phyloP scores from a whole-genome alignment of 1,140 invertebrate species.

The Caenorhabditis brenneri region DNA sequence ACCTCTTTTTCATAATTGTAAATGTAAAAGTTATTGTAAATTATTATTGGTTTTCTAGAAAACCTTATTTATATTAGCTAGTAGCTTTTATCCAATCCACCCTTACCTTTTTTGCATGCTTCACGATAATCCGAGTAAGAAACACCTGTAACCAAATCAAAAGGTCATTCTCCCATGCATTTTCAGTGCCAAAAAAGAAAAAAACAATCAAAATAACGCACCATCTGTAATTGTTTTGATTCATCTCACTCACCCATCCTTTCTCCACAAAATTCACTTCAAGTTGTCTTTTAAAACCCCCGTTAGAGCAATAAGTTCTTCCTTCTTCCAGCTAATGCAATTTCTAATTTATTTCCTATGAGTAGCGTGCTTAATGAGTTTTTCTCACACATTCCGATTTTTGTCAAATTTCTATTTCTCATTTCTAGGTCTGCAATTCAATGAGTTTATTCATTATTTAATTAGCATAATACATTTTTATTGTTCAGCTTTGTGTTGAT shows the following conservation, averaged over 20 bases:
- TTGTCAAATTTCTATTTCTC: background rate
- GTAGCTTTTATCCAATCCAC: background rate
- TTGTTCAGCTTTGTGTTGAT: background rate
- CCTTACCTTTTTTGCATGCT: background rate
- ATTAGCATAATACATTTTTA: conserved; percentile 8
- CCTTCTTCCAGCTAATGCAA: background rate
- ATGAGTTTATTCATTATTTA: background rate
- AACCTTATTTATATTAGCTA: background rate
- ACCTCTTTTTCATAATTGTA: background rate
- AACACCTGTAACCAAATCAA: background rate
- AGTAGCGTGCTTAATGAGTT: background rate
- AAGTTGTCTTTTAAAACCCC: background rate
- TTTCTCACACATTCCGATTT: background rate
- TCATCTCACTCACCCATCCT: background rate
- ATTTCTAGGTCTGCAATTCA: conserved; percentile 18
- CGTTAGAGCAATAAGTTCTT: conserved; percentile 4
- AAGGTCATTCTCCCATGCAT: background rate
- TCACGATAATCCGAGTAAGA: background rate
- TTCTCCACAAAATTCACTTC: background rate
- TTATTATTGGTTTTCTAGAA: background rate
- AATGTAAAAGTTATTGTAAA: background rate
- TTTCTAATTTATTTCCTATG: conserved; percentile 28
- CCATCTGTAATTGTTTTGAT: background rate
- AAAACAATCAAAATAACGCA: background rate
- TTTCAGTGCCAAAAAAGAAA: conserved; percentile 33